phyloP scores from a whole-genome alignment of 2,888 invertebrate species.

The Branchipolynoe longqiensis region DNA sequence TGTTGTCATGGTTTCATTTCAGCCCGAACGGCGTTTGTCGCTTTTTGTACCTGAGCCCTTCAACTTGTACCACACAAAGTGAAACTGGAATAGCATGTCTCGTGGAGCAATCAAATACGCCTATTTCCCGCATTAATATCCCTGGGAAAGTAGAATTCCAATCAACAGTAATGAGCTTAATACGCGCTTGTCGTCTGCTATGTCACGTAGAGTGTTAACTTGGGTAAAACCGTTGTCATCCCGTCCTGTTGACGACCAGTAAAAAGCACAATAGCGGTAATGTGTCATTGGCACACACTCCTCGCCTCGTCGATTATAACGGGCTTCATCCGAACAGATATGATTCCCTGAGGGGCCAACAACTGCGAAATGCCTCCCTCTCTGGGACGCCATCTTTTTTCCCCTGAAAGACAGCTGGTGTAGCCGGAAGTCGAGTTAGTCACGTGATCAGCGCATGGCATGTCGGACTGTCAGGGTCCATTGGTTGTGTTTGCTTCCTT shows the following conservation, averaged over 20 bases:
- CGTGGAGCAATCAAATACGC: not conserved
- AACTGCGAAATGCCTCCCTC: not conserved
- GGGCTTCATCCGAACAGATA: slow-evolving; percentile 20
- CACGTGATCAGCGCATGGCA: slow-evolving; percentile 40
- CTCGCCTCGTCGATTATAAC: slow-evolving; percentile 18
- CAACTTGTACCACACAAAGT: not conserved
- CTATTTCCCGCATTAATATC: too few species aligned
- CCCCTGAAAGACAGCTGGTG: slow-evolving; percentile 30
- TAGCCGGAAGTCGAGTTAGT: slow-evolving; percentile 32
- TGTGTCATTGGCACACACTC: not conserved
- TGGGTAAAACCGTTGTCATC: slow-evolving; percentile 31
- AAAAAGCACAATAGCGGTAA: too few species aligned
- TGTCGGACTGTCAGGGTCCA: slow-evolving; percentile 21
- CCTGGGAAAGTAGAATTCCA: too few species aligned
- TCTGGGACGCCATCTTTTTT: slow-evolving; percentile 12
- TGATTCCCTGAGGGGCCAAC: not conserved
- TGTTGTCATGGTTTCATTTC: too few species aligned
- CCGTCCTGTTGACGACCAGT: not conserved
- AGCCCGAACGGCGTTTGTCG: too few species aligned
- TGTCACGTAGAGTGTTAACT: not conserved
- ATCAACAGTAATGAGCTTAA: too few species aligned
- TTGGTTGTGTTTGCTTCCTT: slow-evolving; percentile 17
- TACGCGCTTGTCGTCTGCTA: too few species aligned
- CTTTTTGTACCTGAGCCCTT: too few species aligned
- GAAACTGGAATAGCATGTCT: not conserved